Conservation (phyloP, 2,797 vertebrate species). For the Sebastes iracundus region DNA sequence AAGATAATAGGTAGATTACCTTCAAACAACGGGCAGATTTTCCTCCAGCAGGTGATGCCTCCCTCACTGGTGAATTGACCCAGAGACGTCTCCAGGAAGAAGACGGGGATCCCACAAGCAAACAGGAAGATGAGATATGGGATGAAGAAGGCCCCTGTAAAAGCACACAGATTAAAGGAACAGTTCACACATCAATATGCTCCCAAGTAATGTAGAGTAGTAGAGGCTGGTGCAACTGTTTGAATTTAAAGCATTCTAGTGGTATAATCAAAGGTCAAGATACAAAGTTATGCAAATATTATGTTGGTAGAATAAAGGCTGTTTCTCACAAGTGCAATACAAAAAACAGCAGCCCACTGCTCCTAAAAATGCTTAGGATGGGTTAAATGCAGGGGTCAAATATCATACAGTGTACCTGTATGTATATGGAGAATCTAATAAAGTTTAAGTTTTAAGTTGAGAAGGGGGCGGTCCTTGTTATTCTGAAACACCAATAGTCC, state of each 20-base stretch:
- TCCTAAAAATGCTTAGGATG: too few relatives aligned
- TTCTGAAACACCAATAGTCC: too few relatives aligned
- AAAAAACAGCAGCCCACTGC: too few relatives aligned
- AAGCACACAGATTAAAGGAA: conserved; percentile 11
- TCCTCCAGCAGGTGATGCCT: conserved; percentile 94
- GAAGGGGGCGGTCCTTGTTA: too few relatives aligned
- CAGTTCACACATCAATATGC: neutral
- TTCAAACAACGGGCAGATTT: conserved; percentile 95
- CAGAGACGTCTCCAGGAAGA: conserved; percentile 93
- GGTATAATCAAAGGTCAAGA: neutral
- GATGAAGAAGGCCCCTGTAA: conserved; percentile 95
- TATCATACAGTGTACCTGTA: too few relatives aligned
- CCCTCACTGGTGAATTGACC: conserved; percentile 97
- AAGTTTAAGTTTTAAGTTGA: too few relatives aligned
- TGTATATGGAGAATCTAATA: too few relatives aligned
- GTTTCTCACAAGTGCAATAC: neutral
- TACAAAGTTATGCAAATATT: neutral
- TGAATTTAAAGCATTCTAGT: neutral
- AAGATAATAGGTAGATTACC: conserved; percentile 73
- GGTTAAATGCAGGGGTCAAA: too few relatives aligned
- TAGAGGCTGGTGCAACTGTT: neutral
- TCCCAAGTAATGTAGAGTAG: neutral
- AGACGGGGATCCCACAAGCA: conserved; percentile 95
- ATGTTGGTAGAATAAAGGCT: neutral
- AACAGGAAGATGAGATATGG: conserved; percentile 98